A percentile compares a stretch with the other conserved stretches of the same genome.
These are phyloP conservation scores for Cynopterus brachyotis DNA, from an alignment of 2,113 vertebrate genomes.

Conservation along the genomic window DNA sequence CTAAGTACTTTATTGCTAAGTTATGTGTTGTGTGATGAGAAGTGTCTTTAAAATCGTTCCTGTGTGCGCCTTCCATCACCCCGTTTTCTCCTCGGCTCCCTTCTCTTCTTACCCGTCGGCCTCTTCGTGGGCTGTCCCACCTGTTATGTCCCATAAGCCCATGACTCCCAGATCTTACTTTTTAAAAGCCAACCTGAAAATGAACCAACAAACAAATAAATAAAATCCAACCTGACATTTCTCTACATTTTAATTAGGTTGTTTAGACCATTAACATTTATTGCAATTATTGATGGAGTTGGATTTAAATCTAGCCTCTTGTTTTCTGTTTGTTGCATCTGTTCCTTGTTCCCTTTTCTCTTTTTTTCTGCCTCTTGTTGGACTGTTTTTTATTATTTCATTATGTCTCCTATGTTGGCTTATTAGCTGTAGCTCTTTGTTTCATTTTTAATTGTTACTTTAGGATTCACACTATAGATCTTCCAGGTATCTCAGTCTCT, in stretches of 20 bases:
- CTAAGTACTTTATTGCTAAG: background rate
- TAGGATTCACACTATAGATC: background rate
- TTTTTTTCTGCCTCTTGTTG: background rate
- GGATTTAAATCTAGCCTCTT: background rate
- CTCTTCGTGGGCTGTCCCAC: background rate
- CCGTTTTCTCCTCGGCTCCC: background rate
- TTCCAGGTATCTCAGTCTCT: background rate
- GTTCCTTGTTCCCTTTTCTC: background rate
- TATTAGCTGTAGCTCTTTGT: background rate
- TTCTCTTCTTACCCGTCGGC: background rate
- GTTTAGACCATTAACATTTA: background rate
- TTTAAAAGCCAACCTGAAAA: background rate
- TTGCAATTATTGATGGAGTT: background rate
- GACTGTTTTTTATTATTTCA: background rate
- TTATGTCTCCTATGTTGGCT: background rate
- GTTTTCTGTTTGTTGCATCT: background rate
- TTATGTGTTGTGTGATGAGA: background rate
- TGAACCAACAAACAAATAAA: too few relatives aligned
- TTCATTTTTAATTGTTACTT: slow-evolving; percentile 21
- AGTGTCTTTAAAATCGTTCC: background rate
- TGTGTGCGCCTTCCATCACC: rapidly evolving
- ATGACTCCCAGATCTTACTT: background rate
- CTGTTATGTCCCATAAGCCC: background rate
- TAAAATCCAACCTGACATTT: background rate
- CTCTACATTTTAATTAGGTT: background rate